A percentile compares a stretch with the other conserved stretches of the same genome.
Evolutionary conservation across 1,140 invertebrate species (phyloP).

Genomic region (Solenopsis fugax): DNA sequence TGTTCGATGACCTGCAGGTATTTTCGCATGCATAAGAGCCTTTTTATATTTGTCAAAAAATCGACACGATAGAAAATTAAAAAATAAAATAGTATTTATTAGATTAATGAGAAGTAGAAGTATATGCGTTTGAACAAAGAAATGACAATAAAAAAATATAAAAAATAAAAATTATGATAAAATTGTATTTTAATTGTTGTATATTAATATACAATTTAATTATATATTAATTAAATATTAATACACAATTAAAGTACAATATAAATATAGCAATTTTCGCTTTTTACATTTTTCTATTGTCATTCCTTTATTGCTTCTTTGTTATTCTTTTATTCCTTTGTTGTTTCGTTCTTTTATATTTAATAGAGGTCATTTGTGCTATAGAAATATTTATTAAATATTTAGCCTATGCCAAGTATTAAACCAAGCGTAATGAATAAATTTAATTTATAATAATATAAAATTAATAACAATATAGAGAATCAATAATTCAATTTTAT

Average conservation of each 20-base stretch:
- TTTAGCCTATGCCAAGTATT: neutral
- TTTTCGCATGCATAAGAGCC: neutral
- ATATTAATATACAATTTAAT: neutral
- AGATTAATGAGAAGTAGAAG: neutral
- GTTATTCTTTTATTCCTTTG: too few species aligned
- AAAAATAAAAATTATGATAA: neutral
- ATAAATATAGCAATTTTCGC: too few species aligned
- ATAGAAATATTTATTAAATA: neutral
- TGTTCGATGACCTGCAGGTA: conserved; percentile 76
- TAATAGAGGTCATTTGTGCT: too few species aligned
- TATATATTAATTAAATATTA: neutral
- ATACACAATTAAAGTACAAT: too few species aligned
- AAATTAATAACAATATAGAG: neutral
- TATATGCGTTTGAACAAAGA: neutral
- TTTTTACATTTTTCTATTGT: too few species aligned
- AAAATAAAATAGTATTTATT: neutral
- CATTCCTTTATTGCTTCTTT: too few species aligned
- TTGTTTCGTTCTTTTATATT: too few species aligned
- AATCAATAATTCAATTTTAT: conserved; percentile 38
- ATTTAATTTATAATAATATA: neutral
- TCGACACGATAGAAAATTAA: neutral
- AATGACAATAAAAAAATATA: neutral
- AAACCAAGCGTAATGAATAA: neutral
- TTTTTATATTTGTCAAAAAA: neutral
- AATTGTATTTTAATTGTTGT: neutral